Evolutionary conservation across 1,140 invertebrate genomes (phyloP).

Genomic region (Tetranychus cinnabarinus): DNA sequence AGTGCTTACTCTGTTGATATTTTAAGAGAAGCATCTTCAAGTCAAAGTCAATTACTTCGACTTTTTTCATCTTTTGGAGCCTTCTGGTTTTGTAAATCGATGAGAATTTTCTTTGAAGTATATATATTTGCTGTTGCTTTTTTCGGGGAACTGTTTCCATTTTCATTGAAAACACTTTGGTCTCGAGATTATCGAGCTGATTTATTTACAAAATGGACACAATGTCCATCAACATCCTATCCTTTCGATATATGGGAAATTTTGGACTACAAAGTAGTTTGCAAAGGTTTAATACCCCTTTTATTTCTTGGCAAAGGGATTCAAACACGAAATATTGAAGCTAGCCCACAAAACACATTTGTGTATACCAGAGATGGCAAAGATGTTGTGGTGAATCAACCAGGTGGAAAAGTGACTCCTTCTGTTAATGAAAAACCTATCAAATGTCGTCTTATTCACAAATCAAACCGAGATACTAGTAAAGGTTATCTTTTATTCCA

Average conservation of each 20-base stretch:
- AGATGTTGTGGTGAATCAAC: background rate
- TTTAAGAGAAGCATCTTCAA: background rate
- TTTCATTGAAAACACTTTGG: background rate
- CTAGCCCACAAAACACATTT: background rate
- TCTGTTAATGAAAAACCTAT: background rate
- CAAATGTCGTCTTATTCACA: background rate
- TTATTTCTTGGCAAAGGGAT: background rate
- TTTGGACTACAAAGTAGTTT: background rate
- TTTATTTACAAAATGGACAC: background rate
- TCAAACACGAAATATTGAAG: background rate
- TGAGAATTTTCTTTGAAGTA: background rate
- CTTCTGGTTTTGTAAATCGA: background rate
- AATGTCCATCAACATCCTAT: background rate
- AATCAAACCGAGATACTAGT: background rate
- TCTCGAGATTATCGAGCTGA: background rate
- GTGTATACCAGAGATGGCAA: background rate
- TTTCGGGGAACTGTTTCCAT: background rate
- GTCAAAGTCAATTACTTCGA: background rate
- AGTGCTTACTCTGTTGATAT: background rate
- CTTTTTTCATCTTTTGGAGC: background rate
- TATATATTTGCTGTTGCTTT: background rate
- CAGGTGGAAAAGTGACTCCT: background rate
- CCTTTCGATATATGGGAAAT: background rate
- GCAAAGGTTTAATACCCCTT: background rate
- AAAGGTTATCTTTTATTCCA: background rate